Percentiles rank a stretch among this genome's conserved stretches.
Evolutionary conservation across 64 coral and sea anemone genomes (phyloP).

Genomic region (Dendronephthya gigantea): DNA sequence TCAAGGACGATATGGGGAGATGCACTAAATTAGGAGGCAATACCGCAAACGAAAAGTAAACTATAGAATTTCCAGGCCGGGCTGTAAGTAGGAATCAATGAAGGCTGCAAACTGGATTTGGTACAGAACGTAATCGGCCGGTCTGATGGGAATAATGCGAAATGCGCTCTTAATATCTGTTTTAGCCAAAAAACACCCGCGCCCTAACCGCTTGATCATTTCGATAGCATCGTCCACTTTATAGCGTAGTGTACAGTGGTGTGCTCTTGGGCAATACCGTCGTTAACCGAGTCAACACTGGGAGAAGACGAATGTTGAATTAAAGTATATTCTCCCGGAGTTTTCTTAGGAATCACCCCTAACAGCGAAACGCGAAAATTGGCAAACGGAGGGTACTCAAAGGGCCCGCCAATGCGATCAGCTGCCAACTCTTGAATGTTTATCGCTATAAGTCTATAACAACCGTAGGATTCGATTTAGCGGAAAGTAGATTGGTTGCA

Average conservation of each 20-base stretch:
- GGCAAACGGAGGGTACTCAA: constrained; percentile 6
- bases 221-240: constrained; percentile 9
- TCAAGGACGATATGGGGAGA: no score
- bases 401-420: neutral
- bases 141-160: constrained; percentile 35
- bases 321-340: constrained; percentile 18
- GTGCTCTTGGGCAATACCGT: constrained; percentile 22
- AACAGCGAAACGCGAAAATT: constrained; percentile 24
- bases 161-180: constrained; percentile 45
- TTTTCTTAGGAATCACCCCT: constrained; percentile 33
- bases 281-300: constrained; percentile 22
- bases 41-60: no score
- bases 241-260: constrained; percentile 13
- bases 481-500: no score
- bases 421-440: constrained; percentile 18
- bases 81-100: no score
- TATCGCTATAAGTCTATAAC: no score
- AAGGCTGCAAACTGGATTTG: no score
- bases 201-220: neutral
- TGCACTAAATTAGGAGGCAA: no score
- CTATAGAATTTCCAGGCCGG: no score
- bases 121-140: constrained; percentile 29
- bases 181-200: constrained; percentile 31
- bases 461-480: no score
- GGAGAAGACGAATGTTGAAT: constrained; percentile 41